phyloP scores from a whole-genome alignment of 92 coral and sea anemone species.

The Parazoanthus atlanticus region DNA sequence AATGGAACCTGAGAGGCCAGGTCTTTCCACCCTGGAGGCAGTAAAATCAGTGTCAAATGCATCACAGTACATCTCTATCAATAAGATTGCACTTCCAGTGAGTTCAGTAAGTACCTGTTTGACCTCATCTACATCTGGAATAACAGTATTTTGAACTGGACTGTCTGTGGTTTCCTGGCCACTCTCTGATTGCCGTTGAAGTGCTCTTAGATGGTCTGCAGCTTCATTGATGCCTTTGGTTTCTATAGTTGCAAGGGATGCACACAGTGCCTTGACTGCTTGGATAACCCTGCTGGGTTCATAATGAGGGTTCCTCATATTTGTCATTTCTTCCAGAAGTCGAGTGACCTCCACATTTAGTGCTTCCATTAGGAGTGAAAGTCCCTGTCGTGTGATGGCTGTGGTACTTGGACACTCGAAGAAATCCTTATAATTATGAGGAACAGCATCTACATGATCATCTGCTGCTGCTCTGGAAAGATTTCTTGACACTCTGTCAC shows the following conservation, averaged over 20 bases:
- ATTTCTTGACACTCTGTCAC: conserved; percentile 80
- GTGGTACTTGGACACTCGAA: conserved; percentile 89
- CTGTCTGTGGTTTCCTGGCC: conserved; percentile 19
- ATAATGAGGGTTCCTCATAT: conserved; percentile 64
- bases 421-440: conserved; percentile 90
- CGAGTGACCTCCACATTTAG: conserved; percentile 79
- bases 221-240: conserved; percentile 79
- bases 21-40: conserved; percentile 73
- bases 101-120: conserved; percentile 65
- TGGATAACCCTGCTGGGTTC: conserved; percentile 92
- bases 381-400: conserved; percentile 88
- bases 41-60: conserved; percentile 97
- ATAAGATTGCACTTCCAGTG: conserved; percentile 72
- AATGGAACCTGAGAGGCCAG: conserved; percentile 79
- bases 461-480: conserved; percentile 82
- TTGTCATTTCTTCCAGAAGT: conserved; percentile 75
- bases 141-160: conserved; percentile 19
- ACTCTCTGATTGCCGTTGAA: conserved; percentile 47
- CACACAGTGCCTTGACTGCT: conserved; percentile 90
- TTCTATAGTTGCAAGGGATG: conserved; percentile 89
- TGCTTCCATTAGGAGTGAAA: conserved; percentile 82
- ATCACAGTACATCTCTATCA: conserved; percentile 95
- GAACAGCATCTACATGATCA: conserved; percentile 72
- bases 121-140: conserved; percentile 64
- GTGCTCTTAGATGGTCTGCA: conserved; percentile 62